Evolutionary conservation across 2,888 invertebrate genomes (phyloP), one percentile per base, ranked within the genome.

Genomic region (Microplitis manilae): DNA sequence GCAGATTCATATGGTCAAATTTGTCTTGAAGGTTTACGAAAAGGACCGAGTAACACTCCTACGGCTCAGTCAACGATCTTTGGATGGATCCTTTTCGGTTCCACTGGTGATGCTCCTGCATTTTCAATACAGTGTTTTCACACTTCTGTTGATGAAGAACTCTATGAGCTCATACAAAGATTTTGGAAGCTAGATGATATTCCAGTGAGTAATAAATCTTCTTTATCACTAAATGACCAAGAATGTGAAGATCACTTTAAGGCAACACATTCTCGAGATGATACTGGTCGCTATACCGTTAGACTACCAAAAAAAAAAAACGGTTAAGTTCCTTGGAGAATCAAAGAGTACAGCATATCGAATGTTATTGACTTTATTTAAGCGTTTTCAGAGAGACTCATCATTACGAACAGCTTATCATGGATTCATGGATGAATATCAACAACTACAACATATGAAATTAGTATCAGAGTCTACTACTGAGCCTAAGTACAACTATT

Each of bases 181-280:
- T 81, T 79, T 59, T 79, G 78, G 77, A 75, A 77, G 20, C 68
- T 75, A 20, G 79, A 79, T 13, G 77, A 79, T 2, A 40, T 73
- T 38, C 77, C 69, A n/a, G n/a, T n/a, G n/a, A n/a, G n/a, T n/a
- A n/a, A n/a, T n/a, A n/a, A n/a, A n/a, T n/a, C n/a, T n/a, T 41
- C 15, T n/a, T 68, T 70, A 17, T 15, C 62, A 30, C 15, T 39
- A 41, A 15, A 15, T 2, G 65, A 69, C 5, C 20, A 70, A 38
- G 64, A 68, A 7, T 73, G 50, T 50, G 73, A 73, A 15, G 20
- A 50, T 8, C 77, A 79, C n/a, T 80, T 81, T 13, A 8, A 30
- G 2, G 7, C n/a, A 2, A 79, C 79, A 15, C 80, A 79, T 68
- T 62, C 75, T 15, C 77, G 80, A 9, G 39, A 76, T 8, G 17